Percentiles rank a stretch among this genome's conserved stretches.
Conservation (phyloP, 2,113 vertebrate genomes). For the Pelodiscus sinensis region DNA sequence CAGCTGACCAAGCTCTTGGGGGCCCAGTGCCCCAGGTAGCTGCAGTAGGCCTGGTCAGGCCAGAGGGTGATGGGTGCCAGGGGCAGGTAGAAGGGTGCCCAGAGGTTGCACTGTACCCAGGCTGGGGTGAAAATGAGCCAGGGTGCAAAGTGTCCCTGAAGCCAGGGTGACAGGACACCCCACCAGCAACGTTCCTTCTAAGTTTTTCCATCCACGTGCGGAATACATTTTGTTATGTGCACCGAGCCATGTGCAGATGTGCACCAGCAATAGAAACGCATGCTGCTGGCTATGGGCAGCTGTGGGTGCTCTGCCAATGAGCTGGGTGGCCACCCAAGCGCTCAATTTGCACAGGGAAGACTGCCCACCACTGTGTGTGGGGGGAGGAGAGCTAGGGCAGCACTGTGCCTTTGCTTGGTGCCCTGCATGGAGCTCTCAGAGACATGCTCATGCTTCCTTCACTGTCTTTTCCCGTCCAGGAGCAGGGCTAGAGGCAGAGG, state of each 20-base stretch:
- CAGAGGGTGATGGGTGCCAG: not conserved
- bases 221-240: too few species aligned
- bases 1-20: accelerated
- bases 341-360: too few species aligned
- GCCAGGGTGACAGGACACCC: not conserved
- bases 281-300: too few species aligned
- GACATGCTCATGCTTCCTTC: not conserved
- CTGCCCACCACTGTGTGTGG: accelerated
- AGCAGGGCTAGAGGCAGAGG: not conserved
- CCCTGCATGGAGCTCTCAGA: not conserved
- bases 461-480: not conserved
- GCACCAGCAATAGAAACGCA: too few species aligned
- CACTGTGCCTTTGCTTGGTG: not conserved
- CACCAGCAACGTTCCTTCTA: not conserved
- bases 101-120: not conserved
- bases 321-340: too few species aligned
- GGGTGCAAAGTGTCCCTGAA: not conserved
- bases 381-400: accelerated
- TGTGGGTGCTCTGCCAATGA: too few species aligned
- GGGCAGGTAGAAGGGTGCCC: not conserved
- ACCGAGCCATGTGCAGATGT: too few species aligned
- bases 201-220: too few species aligned
- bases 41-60: not conserved
- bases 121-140: not conserved
- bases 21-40: not conserved